Evolutionary conservation across 2,888 invertebrate species (phyloP).

Genomic region (Ormyrus pomaceus): DNA sequence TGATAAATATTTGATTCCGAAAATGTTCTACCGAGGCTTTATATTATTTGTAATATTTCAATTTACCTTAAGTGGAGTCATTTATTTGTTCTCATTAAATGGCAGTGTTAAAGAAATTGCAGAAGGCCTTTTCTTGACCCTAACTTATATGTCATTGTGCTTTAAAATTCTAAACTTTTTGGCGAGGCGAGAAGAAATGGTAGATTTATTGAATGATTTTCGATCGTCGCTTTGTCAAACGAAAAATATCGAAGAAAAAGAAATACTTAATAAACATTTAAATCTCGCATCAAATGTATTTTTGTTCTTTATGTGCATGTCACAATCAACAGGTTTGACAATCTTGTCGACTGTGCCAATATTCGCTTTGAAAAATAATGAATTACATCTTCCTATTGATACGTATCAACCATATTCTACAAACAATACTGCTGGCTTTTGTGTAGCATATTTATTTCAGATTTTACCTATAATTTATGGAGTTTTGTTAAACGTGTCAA

Average conservation of each 20-base stretch:
- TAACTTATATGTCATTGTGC: conserved; percentile 33
- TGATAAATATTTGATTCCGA: conserved; percentile 5
- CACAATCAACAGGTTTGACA: conserved; percentile 22
- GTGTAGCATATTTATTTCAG: conserved; percentile 35
- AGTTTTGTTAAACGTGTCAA: conserved; percentile 45
- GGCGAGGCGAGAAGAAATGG: conserved; percentile 17
- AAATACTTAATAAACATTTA: conserved; percentile 28
- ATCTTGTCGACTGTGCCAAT: conserved; percentile 17
- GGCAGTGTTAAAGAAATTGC: conserved; percentile 33
- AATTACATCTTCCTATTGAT: conserved; percentile 32
- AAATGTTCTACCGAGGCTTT: conserved; percentile 22
- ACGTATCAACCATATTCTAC: conserved; percentile 48
- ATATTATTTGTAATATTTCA: conserved; percentile 31
- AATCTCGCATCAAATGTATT: conserved; percentile 2
- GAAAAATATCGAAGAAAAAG: conserved; percentile 20
- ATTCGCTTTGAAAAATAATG: background rate
- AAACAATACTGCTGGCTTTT: conserved; percentile 2
- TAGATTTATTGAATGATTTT: conserved; percentile 21
- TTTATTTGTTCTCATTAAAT: conserved; percentile 18
- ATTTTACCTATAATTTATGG: conserved; percentile 34
- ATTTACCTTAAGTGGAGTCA: conserved; percentile 25
- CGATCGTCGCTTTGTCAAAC: conserved; percentile 6
- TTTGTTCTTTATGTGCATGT: conserved; percentile 28
- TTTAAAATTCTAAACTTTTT: conserved; percentile 48
- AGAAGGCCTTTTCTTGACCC: conserved; percentile 35